phyloP scores from a whole-genome alignment of 2,797 vertebrate genomes.

The Takifugu rubripes region DNA sequence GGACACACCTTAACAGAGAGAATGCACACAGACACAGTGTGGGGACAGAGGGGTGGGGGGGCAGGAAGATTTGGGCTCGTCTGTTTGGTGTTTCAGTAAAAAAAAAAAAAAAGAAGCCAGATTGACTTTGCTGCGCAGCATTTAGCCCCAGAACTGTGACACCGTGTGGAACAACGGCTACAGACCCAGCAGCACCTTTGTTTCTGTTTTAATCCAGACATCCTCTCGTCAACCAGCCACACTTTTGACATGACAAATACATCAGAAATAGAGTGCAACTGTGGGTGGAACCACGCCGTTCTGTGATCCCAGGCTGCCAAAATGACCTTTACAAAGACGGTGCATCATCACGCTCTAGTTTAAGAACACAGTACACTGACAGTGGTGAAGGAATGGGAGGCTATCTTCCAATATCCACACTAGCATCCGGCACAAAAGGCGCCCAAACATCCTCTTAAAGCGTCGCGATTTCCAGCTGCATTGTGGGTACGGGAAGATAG shows the following conservation, averaged over 20 bases:
- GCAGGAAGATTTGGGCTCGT: constrained; percentile 50
- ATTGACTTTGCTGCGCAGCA: background rate
- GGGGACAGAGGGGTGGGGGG: constrained; percentile 41
- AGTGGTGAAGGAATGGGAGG: constrained; percentile 53
- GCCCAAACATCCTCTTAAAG: background rate
- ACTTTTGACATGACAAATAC: constrained; percentile 29
- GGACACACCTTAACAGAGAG: constrained; percentile 66
- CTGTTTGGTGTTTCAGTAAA: background rate
- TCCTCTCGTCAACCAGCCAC: constrained; percentile 45
- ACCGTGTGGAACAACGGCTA: constrained; percentile 21
- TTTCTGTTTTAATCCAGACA: constrained; percentile 1
- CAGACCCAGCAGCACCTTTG: constrained; percentile 33
- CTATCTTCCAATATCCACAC: constrained; percentile 70
- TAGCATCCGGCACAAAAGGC: constrained; percentile 14
- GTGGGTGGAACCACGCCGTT: constrained; percentile 1
- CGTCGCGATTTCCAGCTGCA: constrained; percentile 29
- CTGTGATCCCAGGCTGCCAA: constrained; percentile 70
- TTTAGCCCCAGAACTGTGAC: constrained; percentile 9
- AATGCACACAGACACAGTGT: constrained; percentile 71
- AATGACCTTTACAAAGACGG: constrained; percentile 62
- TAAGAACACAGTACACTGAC: constrained; percentile 60
- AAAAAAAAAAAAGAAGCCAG: too few relatives aligned
- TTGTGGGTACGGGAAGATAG: constrained; percentile 69
- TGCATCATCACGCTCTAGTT: constrained; percentile 47
- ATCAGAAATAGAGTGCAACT: constrained; percentile 72